Evolutionary conservation across 1,140 invertebrate genomes (phyloP).

Genomic region (Macrobrachium rosenbergii): DNA sequence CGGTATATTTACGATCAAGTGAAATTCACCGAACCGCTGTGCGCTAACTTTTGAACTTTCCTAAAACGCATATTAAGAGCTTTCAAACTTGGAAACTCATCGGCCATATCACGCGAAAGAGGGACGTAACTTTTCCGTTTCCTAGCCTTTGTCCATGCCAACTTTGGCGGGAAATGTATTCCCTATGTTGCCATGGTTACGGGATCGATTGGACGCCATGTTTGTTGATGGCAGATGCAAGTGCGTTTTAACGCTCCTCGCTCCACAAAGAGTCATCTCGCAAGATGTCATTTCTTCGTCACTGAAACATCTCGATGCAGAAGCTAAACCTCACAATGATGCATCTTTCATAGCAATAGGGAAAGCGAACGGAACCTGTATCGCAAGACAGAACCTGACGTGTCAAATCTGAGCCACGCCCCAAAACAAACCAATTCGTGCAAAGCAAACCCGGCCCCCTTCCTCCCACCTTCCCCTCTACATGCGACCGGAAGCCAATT

Average conservation of each 20-base stretch:
- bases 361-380: too few species aligned
- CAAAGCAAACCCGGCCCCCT: too few species aligned
- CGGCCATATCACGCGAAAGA: too few species aligned
- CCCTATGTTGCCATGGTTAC: constrained; percentile 41
- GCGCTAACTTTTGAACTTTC: too few species aligned
- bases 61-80: too few species aligned
- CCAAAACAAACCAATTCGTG: too few species aligned
- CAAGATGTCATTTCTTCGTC: not conserved
- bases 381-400: not conserved
- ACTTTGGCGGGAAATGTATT: constrained; percentile 51
- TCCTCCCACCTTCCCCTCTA: too few species aligned
- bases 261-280: not conserved
- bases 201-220: constrained; percentile 47
- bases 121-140: not conserved
- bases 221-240: not conserved
- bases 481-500: too few species aligned
- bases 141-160: not conserved
- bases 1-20: too few species aligned
- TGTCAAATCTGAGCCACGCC: too few species aligned
- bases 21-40: too few species aligned
- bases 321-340: not conserved
- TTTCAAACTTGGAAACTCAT: too few species aligned
- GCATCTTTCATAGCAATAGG: not conserved
- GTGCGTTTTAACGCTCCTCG: constrained; percentile 4
- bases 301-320: not conserved